Percentiles rank a stretch among this genome's conserved stretches.
phyloP scores from a whole-genome alignment of 2,113 vertebrate genomes.

The Poeciliopsis occidentalis region DNA sequence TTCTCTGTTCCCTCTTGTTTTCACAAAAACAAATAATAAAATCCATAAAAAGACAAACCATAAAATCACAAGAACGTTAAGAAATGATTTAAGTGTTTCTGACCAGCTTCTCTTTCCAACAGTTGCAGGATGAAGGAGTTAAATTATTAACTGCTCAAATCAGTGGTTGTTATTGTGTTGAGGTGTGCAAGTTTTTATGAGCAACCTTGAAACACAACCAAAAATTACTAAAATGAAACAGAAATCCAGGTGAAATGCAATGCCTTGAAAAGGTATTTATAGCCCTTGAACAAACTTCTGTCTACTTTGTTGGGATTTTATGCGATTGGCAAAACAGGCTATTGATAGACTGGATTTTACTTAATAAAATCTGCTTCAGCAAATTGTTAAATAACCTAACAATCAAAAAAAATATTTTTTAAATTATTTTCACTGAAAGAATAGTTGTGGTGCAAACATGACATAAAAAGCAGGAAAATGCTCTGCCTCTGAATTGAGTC shows the following conservation, averaged over 20 bases:
- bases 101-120: background rate
- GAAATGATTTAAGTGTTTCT: background rate
- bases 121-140: background rate
- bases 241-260: background rate
- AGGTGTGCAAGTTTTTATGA: background rate
- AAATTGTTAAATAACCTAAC: no score
- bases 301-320: background rate
- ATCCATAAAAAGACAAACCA: background rate
- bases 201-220: background rate
- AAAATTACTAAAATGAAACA: background rate
- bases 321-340: no score
- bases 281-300: background rate
- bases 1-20: background rate
- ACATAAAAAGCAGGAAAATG: no score
- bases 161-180: background rate
- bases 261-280: background rate
- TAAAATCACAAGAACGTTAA: background rate
- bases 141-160: background rate
- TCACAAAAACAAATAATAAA: background rate
- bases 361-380: no score
- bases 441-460: no score
- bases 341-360: no score
- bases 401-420: no score
- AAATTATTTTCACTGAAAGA: no score
- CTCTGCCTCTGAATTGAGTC: no score